A percentile compares a stretch with the other conserved stretches of the same genome.
These are phyloP conservation scores for Orthonychiurus folsomi DNA, from an alignment of 2,888 invertebrate species.

Conservation along the genomic window DNA sequence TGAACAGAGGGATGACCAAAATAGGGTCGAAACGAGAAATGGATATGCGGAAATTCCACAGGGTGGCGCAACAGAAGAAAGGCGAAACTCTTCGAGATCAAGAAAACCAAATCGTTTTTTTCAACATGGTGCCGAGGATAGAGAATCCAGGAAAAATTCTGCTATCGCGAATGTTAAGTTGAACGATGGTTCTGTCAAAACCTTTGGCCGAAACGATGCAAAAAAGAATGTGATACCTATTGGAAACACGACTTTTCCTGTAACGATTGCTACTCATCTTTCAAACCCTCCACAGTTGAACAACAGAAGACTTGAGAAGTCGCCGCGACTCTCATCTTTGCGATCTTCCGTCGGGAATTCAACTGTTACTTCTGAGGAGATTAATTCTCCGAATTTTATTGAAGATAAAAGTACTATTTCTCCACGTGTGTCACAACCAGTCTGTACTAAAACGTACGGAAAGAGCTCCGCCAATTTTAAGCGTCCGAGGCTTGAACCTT, in stretches of 20 bases:
- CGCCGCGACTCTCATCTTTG: constrained; percentile 11
- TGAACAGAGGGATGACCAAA: too few species aligned
- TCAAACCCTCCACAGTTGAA: not conserved
- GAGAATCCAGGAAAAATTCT: constrained; percentile 15
- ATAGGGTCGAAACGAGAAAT: not conserved
- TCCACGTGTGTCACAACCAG: not conserved
- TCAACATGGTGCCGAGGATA: constrained; percentile 8
- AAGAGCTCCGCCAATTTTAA: not conserved
- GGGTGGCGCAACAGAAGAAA: not conserved
- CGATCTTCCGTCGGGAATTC: too few species aligned
- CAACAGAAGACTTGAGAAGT: not conserved
- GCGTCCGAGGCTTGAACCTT: not conserved
- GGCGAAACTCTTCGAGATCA: not conserved
- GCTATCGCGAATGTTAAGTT: constrained; percentile 9
- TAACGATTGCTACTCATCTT: constrained; percentile 3
- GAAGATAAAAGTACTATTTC: not conserved
- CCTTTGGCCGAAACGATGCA: not conserved
- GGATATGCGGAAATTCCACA: not conserved
- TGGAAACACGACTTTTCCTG: not conserved
- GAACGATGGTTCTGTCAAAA: not conserved
- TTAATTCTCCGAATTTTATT: not conserved
- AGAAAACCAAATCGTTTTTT: constrained; percentile 12
- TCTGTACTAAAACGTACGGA: not conserved
- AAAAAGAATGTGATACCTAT: constrained; percentile 4
- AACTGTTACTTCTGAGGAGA: constrained; percentile 7